Evolutionary conservation across 2,888 invertebrate species (phyloP), one percentile per base, ranked within the genome.

Genomic region (Gryllus longicercus): DNA sequence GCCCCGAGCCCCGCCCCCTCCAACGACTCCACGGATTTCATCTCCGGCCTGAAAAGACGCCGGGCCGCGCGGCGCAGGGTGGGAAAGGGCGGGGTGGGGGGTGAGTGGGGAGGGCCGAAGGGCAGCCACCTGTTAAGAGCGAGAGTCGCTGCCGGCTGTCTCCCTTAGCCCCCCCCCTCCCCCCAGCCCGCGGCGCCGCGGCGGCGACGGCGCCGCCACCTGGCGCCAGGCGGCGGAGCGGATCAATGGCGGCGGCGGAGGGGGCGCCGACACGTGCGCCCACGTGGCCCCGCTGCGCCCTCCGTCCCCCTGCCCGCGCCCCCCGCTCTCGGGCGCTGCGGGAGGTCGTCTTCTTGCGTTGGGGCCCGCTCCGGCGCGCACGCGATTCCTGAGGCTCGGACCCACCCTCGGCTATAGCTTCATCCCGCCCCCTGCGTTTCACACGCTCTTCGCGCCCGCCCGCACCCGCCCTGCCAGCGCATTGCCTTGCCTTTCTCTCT

Each of bases 241-340:
- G 63, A 38, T 38, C 63, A 63, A 63, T n/a, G 63, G 63, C 63
- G 63, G 16, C 16, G n/a, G 16, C 63, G n/a, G n/a, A 18, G 63
- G 63, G 14, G 63, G 63, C 16, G 63, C 63, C 63, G 63, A 63
- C 63, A 63, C 63, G 63, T 63, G 63, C 63, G 63, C 63, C 63
- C 63, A 63, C 63, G 63, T 63, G 63, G 63, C 63, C n/a, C 63
- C n/a, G 14, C 63, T 63, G 14, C 63, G 16, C 63, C 63, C 63
- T n/a, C 63, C 63, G 16, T 1, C 63, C 63, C 63, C 63, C 14
- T 16, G 3, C 11, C 63, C 16, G 5, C 16, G 63, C 63, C 63
- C 63, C 16, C 18, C 63, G 63, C 63, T 63, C n/a, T n/a, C 63
- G 3, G 12, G 16, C n/a, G 16, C 63, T 1, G 16, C 63, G 14